phyloP scores from a whole-genome alignment of 2,113 vertebrate genomes.

The Verasper variegatus region DNA sequence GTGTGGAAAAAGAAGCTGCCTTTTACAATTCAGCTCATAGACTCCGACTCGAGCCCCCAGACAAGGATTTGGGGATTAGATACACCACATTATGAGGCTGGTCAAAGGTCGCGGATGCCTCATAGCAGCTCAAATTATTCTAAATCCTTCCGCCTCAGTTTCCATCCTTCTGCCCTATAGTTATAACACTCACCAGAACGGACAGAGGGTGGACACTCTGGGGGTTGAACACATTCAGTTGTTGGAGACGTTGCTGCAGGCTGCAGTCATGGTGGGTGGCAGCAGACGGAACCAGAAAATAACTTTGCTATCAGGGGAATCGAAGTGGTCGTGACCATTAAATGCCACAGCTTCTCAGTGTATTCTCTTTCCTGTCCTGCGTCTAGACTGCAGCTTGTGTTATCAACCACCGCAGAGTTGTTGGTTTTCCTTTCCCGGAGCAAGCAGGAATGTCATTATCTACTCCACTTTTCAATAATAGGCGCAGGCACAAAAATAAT shows the following conservation, averaged over 20 bases:
- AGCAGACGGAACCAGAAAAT: constrained; percentile 58
- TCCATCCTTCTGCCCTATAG: constrained; percentile 15
- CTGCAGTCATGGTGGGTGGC: constrained; percentile 49
- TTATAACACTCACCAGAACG: background rate
- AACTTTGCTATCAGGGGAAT: constrained; percentile 50
- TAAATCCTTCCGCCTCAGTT: constrained; percentile 23
- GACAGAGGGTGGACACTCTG: constrained; percentile 2
- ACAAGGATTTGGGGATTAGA: constrained; percentile 57
- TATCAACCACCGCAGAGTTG: constrained; percentile 25
- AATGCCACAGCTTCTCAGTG: constrained; percentile 6
- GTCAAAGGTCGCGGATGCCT: constrained; percentile 44
- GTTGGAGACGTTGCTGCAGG: constrained; percentile 36
- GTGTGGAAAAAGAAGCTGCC: background rate
- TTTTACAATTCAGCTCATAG: constrained; percentile 4
- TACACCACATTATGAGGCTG: constrained; percentile 46
- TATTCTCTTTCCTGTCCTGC: constrained; percentile 45
- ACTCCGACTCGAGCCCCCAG: constrained; percentile 4
- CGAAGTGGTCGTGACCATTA: constrained; percentile 54
- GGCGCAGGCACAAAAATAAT: background rate
- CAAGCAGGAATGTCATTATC: constrained; percentile 6
- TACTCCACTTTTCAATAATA: background rate
- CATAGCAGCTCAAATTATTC: constrained; percentile 46
- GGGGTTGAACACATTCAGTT: constrained; percentile 23
- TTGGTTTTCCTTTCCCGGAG: constrained; percentile 4
- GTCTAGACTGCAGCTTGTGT: constrained; percentile 62